Conservation (phyloP, 2,888 invertebrate species). For the Latrodectus elegans region DNA sequence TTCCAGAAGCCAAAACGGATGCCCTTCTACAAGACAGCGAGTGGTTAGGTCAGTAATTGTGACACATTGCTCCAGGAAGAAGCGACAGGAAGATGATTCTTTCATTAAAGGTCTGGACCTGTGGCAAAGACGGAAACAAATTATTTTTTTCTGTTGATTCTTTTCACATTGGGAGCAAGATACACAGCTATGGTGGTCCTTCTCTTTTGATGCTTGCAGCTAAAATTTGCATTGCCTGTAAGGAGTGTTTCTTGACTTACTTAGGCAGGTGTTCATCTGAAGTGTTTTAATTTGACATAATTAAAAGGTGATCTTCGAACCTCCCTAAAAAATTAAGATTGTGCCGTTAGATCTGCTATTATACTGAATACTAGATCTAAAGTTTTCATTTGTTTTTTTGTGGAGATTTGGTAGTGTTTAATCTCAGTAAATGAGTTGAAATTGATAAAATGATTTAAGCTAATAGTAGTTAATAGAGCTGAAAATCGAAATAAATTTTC, state of each 20-base stretch:
- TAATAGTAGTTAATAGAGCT: no score
- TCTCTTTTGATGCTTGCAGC: not conserved
- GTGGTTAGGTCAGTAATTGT: conserved; percentile 12
- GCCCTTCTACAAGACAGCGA: not conserved
- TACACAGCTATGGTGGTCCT: not conserved
- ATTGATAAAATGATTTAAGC: no score
- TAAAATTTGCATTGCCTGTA: not conserved
- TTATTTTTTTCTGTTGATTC: conserved; percentile 14
- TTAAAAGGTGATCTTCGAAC: conserved; percentile 4
- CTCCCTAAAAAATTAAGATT: no score
- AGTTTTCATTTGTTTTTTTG: no score
- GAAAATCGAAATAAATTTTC: no score
- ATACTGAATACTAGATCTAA: no score
- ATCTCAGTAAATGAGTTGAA: no score
- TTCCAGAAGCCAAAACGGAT: conserved; percentile 3
- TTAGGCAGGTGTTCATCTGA: conserved; percentile 17
- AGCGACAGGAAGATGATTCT: conserved; percentile 12
- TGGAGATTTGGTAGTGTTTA: no score
- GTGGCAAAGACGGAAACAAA: not conserved
- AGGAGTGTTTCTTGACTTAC: not conserved
- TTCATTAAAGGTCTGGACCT: not conserved
- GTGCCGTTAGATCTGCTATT: no score
- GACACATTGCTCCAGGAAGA: conserved; percentile 32
- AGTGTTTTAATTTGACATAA: conserved; percentile 24
- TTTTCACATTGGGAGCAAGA: not conserved